A percentile compares a stretch with the other conserved stretches of the same genome.
phyloP scores from a whole-genome alignment of 2,888 invertebrate species.

The Chirona hameri region DNA sequence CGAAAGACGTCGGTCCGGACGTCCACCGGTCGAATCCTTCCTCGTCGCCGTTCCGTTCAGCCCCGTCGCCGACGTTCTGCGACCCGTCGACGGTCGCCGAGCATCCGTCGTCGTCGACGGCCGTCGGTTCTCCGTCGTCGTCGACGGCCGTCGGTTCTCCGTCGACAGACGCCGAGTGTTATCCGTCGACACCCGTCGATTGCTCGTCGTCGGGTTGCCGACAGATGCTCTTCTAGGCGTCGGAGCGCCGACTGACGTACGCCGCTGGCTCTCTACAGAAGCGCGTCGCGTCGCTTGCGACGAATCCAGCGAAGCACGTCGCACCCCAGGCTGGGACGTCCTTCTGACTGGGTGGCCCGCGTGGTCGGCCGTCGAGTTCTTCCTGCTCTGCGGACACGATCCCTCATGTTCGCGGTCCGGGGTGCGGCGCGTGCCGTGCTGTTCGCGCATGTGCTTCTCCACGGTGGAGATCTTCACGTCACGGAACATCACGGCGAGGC shows the following conservation, averaged over 20 bases:
- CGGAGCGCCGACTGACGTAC: neutral
- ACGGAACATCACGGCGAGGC: slow-evolving; percentile 67
- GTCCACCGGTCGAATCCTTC: slow-evolving; percentile 33
- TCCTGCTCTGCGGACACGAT: slow-evolving; percentile 24
- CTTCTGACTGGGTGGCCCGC: neutral
- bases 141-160: slow-evolving; percentile 55
- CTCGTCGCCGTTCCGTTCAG: slow-evolving; percentile 4
- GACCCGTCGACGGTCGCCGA: slow-evolving; percentile 57
- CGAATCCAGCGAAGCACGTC: neutral
- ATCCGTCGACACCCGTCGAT: slow-evolving; percentile 44
- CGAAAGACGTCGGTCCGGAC: slow-evolving; percentile 31
- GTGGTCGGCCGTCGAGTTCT: neutral
- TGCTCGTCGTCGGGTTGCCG: slow-evolving; percentile 47
- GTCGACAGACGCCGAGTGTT: slow-evolving; percentile 45
- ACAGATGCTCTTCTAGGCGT: slow-evolving; percentile 56
- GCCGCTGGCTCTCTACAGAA: neutral
- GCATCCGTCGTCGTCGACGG: slow-evolving; percentile 39
- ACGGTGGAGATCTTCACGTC: slow-evolving; percentile 55
- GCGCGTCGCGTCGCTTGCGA: neutral
- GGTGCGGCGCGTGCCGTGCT: slow-evolving; percentile 38
- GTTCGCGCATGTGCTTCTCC: slow-evolving; percentile 42
- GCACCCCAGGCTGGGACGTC: no score
- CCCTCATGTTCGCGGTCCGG: neutral
- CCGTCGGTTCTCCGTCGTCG: slow-evolving; percentile 38
- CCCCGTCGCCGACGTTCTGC: slow-evolving; percentile 58